These are phyloP conservation scores for Athalia rosae DNA, from an alignment of 2,888 invertebrate genomes.

Conservation along the genomic window DNA sequence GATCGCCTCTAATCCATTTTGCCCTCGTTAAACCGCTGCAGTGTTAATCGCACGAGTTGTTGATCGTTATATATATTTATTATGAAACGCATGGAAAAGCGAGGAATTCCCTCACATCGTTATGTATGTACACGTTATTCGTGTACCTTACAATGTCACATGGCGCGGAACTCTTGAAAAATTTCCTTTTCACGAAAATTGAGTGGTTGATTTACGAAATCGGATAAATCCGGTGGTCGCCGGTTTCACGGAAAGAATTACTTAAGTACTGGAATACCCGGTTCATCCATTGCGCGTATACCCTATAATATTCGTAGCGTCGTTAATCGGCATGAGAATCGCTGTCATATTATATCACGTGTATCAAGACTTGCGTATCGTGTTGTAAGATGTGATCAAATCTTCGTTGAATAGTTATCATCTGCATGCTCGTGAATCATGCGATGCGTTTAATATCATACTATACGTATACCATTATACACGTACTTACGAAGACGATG, in stretches of 20 bases:
- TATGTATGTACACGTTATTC: too few species aligned
- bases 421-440: constrained; percentile 2
- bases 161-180: background rate
- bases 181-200: background rate
- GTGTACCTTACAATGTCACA: background rate
- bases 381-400: constrained; percentile 22
- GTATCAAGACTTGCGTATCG: constrained; percentile 8
- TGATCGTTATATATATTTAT: too few species aligned
- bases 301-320: background rate
- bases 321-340: constrained; percentile 12
- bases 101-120: too few species aligned
- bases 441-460: background rate
- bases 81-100: too few species aligned
- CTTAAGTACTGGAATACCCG: constrained; percentile 1
- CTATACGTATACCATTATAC: too few species aligned
- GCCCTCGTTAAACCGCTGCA: constrained; percentile 18
- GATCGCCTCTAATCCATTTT: constrained; percentile 35
- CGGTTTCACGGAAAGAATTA: background rate
- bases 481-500: constrained; percentile 10
- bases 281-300: constrained; percentile 13
- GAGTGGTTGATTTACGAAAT: background rate
- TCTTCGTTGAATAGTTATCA: constrained; percentile 15
- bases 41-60: too few species aligned
- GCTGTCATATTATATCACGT: constrained; percentile 14
- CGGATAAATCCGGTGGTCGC: background rate